Conservation (phyloP, 2,888 invertebrate genomes). For the Itoplectis maculator region DNA sequence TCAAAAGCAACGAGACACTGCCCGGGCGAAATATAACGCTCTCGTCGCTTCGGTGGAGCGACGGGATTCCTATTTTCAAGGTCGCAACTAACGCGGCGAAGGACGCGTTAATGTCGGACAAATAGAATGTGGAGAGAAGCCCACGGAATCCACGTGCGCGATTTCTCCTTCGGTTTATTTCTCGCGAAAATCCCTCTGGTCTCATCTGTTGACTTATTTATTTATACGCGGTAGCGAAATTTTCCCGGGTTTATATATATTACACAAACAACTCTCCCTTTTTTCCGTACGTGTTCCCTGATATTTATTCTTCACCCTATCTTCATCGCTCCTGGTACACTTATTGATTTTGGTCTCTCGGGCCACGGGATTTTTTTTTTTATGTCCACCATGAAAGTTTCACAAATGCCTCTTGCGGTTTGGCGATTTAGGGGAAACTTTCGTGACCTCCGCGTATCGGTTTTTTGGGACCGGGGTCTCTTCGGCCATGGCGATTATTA, state of each 20-base stretch:
- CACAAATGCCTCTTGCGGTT: not conserved
- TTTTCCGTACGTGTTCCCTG: not conserved
- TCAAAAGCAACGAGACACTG: slow-evolving; percentile 52
- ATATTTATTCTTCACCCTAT: slow-evolving; percentile 2
- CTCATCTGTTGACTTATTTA: not conserved
- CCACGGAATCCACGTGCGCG: not conserved
- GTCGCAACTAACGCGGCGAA: slow-evolving; percentile 36
- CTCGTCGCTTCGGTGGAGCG: not conserved
- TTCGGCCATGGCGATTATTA: not conserved
- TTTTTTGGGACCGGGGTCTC: not conserved
- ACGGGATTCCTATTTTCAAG: slow-evolving; percentile 38
- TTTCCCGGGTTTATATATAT: not conserved
- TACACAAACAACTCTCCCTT: not conserved
- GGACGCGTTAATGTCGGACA: slow-evolving; percentile 21
- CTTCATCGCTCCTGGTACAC: not conserved
- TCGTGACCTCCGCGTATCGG: not conserved
- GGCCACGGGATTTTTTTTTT: not conserved
- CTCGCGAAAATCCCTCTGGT: not conserved
- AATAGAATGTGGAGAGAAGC: slow-evolving; percentile 7
- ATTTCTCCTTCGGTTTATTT: not conserved
- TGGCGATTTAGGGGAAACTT: not conserved
- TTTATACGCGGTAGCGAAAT: not conserved
- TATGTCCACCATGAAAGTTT: not conserved
- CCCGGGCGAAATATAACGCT: slow-evolving; percentile 49
- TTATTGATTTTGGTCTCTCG: slow-evolving; percentile 11